phyloP scores from a whole-genome alignment of 1,140 invertebrate genomes.

The Anthonomus grandis region DNA sequence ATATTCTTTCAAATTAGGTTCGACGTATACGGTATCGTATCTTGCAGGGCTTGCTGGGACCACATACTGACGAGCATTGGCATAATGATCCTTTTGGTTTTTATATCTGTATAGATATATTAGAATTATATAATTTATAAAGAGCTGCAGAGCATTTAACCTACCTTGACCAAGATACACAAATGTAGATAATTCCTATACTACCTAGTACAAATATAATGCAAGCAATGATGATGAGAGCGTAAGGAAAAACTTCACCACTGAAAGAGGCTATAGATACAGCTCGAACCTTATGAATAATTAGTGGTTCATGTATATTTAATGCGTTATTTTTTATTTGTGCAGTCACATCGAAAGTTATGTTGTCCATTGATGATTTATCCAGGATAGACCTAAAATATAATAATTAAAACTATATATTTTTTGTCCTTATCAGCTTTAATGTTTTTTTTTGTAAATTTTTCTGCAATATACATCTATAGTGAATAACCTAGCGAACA shows the following conservation, averaged over 20 bases:
- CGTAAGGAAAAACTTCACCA: constrained; percentile 78
- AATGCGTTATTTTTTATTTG: constrained; percentile 63
- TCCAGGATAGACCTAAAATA: constrained; percentile 55
- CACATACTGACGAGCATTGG: constrained; percentile 60
- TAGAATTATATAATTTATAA: too few species aligned
- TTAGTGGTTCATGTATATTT: constrained; percentile 65
- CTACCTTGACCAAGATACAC: constrained; percentile 88
- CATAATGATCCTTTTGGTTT: constrained; percentile 74
- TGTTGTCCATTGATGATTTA: constrained; percentile 58
- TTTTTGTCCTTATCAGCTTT: neutral
- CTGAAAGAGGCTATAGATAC: constrained; percentile 61
- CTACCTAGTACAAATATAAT: constrained; percentile 82
- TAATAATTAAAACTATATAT: neutral
- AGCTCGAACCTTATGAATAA: constrained; percentile 50
- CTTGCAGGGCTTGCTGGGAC: constrained; percentile 57
- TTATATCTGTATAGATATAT: constrained; percentile 60
- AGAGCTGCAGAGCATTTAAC: constrained; percentile 32
- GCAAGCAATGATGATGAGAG: constrained; percentile 79
- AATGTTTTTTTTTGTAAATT: too few species aligned
- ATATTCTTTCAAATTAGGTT: constrained; percentile 76
- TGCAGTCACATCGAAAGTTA: constrained; percentile 63
- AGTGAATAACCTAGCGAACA: too few species aligned
- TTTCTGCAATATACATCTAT: too few species aligned
- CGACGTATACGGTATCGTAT: constrained; percentile 78
- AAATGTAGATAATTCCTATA: constrained; percentile 86